These are phyloP conservation scores for Ceratosolen solmsi DNA, from an alignment of 1,140 invertebrate genomes.

Conservation along the genomic window DNA sequence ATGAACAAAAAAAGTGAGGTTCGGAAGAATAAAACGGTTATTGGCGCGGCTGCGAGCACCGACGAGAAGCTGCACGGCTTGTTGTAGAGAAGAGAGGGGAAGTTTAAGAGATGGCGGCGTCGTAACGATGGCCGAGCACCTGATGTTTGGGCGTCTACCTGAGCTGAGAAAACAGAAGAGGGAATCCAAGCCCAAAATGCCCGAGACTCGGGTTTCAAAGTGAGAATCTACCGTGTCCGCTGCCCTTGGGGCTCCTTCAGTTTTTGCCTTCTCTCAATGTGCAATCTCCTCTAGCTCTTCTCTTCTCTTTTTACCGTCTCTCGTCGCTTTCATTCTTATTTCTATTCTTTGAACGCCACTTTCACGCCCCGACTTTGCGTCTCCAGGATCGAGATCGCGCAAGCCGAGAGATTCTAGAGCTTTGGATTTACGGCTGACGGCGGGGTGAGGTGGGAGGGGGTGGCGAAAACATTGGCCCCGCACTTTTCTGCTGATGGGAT, in stretches of 20 bases:
- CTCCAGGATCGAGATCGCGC: too few relatives aligned
- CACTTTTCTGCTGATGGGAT: too few relatives aligned
- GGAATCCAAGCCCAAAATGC: neutral
- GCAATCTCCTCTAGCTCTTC: neutral
- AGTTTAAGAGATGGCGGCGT: neutral
- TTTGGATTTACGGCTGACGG: too few relatives aligned
- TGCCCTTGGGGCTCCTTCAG: conserved; percentile 7
- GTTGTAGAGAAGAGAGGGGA: neutral
- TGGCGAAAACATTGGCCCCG: too few relatives aligned
- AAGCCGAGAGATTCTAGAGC: too few relatives aligned
- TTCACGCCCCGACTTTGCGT: neutral
- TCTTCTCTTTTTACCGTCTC: neutral
- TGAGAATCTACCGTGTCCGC: neutral
- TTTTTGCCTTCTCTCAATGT: neutral
- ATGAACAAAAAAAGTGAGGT: neutral
- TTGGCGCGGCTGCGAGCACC: neutral
- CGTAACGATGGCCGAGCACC: neutral
- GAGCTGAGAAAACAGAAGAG: neutral
- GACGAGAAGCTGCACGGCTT: too few relatives aligned
- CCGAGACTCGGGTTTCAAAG: conserved; percentile 23
- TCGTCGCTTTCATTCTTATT: neutral
- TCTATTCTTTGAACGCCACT: neutral
- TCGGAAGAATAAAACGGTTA: too few relatives aligned
- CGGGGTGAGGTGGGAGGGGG: too few relatives aligned
- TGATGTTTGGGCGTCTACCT: conserved; percentile 13